Evolutionary conservation across 2,888 invertebrate species (phyloP), one percentile per base, ranked within the genome.

Genomic region (Nephrocerus scutellatus): DNA sequence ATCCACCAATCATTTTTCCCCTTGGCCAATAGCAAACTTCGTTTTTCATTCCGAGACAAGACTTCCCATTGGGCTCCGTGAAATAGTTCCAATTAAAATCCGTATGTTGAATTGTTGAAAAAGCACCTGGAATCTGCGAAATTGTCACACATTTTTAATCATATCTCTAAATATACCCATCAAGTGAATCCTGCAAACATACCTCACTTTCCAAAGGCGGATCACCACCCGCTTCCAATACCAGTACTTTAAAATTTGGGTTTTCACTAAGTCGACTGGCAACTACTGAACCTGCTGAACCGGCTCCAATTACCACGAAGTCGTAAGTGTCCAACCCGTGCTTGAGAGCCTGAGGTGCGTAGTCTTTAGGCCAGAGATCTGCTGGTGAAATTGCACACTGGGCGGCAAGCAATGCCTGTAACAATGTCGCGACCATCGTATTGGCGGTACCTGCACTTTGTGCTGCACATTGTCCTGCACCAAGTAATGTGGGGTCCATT

Each of bases 161-260:
- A 7, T 18, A 9, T 25, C 18, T 16, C 14, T 7, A 29, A 22
- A 10, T 5, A 6, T 8, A 12, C 2, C 20, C 21, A 18, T 32
- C n/a, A 4, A 22, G n/a, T 15, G 4, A 13, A 10, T 18, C 8
- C 5, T 16, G 20, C 13, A 14, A 23, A 30, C 35, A 35, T 72
- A 44, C 79, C 47, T 66, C 65, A 3, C 60, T 57, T 30, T 66
- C 62, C 10, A 59, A 73, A 64, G 45, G 77, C 59, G 66, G 66
- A 59, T 82, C 76, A 2, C 76, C 77, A 20, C 89, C 89, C 33
- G 84, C 86, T 70, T 90, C 89, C 41, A 89, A 62, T 14, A 89
- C 70, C 22, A 90, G 70, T 1, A 85, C 78, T 43, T 75, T 80
- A 79, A 84, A 84, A 25, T 74, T 67, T 2, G 76, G 73, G 36